Base-by-base conservation (phyloP, 2,888 invertebrate genomes). In the Blera fallax region DNA sequence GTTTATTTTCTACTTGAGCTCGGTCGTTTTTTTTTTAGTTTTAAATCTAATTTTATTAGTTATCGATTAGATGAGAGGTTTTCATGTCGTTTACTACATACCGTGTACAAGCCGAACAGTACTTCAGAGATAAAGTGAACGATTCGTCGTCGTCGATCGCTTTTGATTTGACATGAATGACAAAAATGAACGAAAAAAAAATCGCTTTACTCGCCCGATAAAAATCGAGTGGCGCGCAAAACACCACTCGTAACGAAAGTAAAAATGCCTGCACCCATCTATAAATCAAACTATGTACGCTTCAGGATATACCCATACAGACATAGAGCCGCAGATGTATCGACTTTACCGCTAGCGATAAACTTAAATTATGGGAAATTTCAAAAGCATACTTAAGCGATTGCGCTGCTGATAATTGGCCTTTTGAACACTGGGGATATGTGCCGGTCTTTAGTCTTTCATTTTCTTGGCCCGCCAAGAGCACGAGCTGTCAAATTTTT, bases 61-160 rank as follows among this genome's bases (percentile, higher is more conserved):
- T 83, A 83, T 83, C 72, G 82, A 83, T 78, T 78, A 83, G 78
- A 67, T 78, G 77, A 69, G 60, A 27, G 69, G 60, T 77, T 60
- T 77, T 45, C 60, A 69, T 77, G 70, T 64, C 58, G 62, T 69
- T 52, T 34, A 58, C 43, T 40, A 29, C 37, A 64, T 24, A 27
- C n/a, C 16, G 29, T n/a, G n/a, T 34, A 64, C 54, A 34, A n/a
- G 18, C 11, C 37, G 40, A 58, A 64, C 64, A 76, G 14, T 64
- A 64, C 70, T 77, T 77, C 40, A 73, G 11, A 72, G 73, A 83
- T 78, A 76, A 76, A 52, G 10, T 16, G 5, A 54, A 58, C 14
- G 24, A n/a, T 29, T 60, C 16, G 18, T 34, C 27, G 14, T 50
- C 14, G 52, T 50, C 64, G 24, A 74, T 37, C 29, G 32, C 62